These are phyloP conservation scores for Percopsis omiscomaycus DNA, from an alignment of 2,797 vertebrate species.

Conservation along the genomic window DNA sequence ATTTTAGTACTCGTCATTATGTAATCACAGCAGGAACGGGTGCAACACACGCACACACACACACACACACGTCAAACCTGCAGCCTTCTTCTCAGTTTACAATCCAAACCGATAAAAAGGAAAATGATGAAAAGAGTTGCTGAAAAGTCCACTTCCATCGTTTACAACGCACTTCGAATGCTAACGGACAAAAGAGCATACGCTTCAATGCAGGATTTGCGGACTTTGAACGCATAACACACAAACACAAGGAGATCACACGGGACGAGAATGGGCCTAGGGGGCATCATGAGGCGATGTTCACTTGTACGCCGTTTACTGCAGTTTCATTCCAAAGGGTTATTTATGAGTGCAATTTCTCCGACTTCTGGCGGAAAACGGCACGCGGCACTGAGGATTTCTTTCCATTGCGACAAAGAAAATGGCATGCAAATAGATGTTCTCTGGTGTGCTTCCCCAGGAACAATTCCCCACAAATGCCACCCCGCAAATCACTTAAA, in stretches of 20 bases:
- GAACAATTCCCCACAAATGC: conserved; percentile 56
- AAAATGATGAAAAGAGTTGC: not conserved
- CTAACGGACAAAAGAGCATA: conserved; percentile 40
- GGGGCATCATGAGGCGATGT: conserved; percentile 35
- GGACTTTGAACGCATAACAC: conserved; percentile 48
- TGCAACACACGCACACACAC: conserved; percentile 21
- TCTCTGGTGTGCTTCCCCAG: conserved; percentile 47
- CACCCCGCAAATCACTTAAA: conserved; percentile 70
- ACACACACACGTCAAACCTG: conserved; percentile 36
- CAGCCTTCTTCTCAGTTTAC: conserved; percentile 48
- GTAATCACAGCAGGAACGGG: conserved; percentile 50
- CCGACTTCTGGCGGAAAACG: conserved; percentile 38
- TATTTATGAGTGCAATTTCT: conserved; percentile 55
- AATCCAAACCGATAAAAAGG: conserved; percentile 19
- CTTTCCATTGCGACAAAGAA: conserved; percentile 41
- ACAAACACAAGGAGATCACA: conserved; percentile 21
- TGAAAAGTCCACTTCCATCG: conserved; percentile 42
- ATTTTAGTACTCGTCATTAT: conserved; percentile 72
- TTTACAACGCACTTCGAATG: conserved; percentile 52
- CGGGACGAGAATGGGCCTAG: conserved; percentile 30
- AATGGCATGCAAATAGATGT: conserved; percentile 63
- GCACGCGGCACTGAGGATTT: conserved; percentile 45
- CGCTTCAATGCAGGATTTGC: conserved; percentile 41
- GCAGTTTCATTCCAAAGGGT: conserved; percentile 51
- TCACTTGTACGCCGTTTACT: conserved; percentile 17